These are phyloP conservation scores for Beroe ovata DNA, from an alignment of 37 sponge, comb jelly and placozoan species.

Conservation along the genomic window DNA sequence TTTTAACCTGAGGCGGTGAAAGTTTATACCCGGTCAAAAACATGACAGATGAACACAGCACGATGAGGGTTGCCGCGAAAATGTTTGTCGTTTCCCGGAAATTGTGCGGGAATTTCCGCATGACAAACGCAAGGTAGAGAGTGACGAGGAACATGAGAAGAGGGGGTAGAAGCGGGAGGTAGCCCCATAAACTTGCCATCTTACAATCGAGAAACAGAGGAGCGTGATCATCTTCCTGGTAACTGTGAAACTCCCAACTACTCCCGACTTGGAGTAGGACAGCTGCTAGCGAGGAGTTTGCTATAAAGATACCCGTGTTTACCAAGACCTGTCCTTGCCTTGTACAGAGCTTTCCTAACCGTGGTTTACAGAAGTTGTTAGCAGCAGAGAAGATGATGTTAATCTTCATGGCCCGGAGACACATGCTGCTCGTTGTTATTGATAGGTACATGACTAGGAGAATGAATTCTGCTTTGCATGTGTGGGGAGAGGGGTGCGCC, in stretches of 20 bases:
- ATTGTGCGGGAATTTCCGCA: conserved; percentile 64
- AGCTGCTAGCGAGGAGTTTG: background rate
- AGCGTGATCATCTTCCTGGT: conserved; percentile 19
- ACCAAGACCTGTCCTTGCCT: conserved; percentile 6
- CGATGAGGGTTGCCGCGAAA: conserved; percentile 60
- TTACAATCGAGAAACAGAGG: background rate
- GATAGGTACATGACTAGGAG: background rate
- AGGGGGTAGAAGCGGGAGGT: background rate
- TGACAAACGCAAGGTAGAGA: conserved; percentile 44
- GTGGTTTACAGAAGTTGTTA: conserved; percentile 54
- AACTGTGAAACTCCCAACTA: background rate
- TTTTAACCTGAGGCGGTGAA: conserved; percentile 29
- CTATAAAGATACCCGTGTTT: conserved; percentile 4
- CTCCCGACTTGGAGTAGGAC: background rate
- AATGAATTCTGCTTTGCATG: background rate
- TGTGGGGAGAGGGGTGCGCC: background rate
- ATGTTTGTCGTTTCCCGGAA: conserved; percentile 53
- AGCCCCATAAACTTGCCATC: background rate
- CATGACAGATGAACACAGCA: conserved; percentile 11
- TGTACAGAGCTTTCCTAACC: conserved; percentile 13
- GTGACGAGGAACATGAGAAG: background rate
- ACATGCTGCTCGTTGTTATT: background rate
- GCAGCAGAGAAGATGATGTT: conserved; percentile 56
- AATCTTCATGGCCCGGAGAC: conserved; percentile 38
- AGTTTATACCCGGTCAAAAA: conserved; percentile 56